Evolutionary conservation across 1,140 invertebrate genomes (phyloP).

Genomic region (Drosophila nigromelanica): DNA sequence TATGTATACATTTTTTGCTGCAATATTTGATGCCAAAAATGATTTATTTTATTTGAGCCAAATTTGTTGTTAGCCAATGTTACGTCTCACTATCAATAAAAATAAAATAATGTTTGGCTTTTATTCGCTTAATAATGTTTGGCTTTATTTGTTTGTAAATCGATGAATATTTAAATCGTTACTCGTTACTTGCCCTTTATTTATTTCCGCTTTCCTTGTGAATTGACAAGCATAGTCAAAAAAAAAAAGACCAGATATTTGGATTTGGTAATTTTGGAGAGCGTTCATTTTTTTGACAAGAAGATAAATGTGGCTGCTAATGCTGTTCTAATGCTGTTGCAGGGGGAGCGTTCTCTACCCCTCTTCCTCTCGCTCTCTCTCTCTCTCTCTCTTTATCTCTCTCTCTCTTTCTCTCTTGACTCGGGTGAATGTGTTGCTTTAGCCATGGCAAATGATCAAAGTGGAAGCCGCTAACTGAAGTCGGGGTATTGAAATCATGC

Average conservation of each 20-base stretch:
- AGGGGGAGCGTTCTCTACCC: background rate
- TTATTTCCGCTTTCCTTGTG: conserved; percentile 13
- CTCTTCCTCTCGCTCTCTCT: background rate
- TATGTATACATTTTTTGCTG: no score
- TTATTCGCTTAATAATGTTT: no score
- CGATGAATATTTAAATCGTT: no score
- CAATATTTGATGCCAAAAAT: no score
- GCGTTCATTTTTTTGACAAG: conserved; percentile 67
- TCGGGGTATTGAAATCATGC: conserved; percentile 52
- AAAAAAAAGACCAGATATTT: background rate
- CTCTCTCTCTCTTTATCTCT: background rate
- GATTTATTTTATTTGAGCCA: no score
- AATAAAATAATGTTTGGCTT: no score
- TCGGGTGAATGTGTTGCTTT: conserved; percentile 20
- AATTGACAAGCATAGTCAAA: conserved; percentile 1
- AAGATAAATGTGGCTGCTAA: conserved; percentile 64
- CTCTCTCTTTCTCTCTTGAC: background rate
- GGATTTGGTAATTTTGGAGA: conserved; percentile 47
- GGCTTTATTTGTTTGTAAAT: no score
- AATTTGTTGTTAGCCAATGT: no score
- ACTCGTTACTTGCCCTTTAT: background rate
- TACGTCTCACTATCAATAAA: no score
- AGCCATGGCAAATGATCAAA: conserved; percentile 77
- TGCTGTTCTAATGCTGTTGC: conserved; percentile 46
- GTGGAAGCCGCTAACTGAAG: conserved; percentile 40